A percentile compares a stretch with the other conserved stretches of the same genome.
Conservation (phyloP, 1,140 invertebrate species). For the Drosophila nasuta region DNA sequence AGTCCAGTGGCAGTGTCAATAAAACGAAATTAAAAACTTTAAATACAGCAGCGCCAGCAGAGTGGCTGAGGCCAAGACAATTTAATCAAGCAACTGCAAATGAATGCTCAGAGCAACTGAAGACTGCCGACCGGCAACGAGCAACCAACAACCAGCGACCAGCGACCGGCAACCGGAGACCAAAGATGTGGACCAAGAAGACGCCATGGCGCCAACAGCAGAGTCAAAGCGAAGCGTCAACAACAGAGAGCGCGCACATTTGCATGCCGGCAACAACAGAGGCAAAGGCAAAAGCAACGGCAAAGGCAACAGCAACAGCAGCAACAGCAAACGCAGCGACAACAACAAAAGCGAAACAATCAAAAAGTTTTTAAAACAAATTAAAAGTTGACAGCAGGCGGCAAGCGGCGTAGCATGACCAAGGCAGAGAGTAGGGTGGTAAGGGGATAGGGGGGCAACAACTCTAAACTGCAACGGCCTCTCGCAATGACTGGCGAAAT, state of each 20-base stretch:
- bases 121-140: neutral
- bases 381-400: slow-evolving; percentile 73
- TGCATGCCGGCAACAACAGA: slow-evolving; percentile 59
- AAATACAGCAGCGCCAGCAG: slow-evolving; percentile 49
- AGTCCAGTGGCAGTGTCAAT: slow-evolving; percentile 60
- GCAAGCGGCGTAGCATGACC: neutral
- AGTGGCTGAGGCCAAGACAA: slow-evolving; percentile 44
- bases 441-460: neutral
- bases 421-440: neutral
- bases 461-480: slow-evolving; percentile 52
- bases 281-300: neutral
- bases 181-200: slow-evolving; percentile 35
- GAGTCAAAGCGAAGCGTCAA: neutral
- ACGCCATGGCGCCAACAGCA: slow-evolving; percentile 31
- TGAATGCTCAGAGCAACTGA: slow-evolving; percentile 63
- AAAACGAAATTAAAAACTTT: slow-evolving; percentile 80
- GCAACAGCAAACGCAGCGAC: slow-evolving; percentile 32
- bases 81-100: slow-evolving; percentile 79
- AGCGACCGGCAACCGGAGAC: neutral
- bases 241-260: slow-evolving; percentile 42
- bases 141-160: neutral
- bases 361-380: slow-evolving; percentile 83
- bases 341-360: slow-evolving; percentile 61
- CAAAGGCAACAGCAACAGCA: slow-evolving; percentile 19
- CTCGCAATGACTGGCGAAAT: slow-evolving; percentile 49